These are phyloP conservation scores for Drosophila putrida DNA, from an alignment of 2,888 invertebrate genomes.

Conservation along the genomic window DNA sequence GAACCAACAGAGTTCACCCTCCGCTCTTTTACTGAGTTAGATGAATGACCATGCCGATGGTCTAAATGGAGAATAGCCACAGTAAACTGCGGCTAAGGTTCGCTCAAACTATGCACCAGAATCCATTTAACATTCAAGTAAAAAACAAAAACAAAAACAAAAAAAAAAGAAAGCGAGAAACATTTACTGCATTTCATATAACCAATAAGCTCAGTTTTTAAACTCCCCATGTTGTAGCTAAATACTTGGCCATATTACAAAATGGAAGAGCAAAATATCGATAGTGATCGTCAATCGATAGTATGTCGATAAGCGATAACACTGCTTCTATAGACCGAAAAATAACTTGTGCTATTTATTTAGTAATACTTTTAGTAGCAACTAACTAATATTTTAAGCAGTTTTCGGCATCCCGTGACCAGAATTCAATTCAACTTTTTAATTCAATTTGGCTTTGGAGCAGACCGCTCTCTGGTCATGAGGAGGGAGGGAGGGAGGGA, in stretches of 20 bases:
- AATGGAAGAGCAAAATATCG: neutral
- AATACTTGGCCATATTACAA: neutral
- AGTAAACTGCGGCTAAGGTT: slow-evolving; percentile 55
- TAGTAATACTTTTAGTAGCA: slow-evolving; percentile 14
- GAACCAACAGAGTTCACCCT: neutral
- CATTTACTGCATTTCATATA: slow-evolving; percentile 18
- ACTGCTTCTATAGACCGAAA: no score
- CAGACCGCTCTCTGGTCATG: slow-evolving; percentile 15
- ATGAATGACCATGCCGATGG: slow-evolving; percentile 59
- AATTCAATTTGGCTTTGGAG: slow-evolving; percentile 47
- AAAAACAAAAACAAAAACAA: neutral
- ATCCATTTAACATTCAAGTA: slow-evolving; percentile 23
- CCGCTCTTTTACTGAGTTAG: slow-evolving; percentile 37
- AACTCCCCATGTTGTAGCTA: neutral
- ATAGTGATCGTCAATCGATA: neutral
- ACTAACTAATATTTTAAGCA: slow-evolving; percentile 65
- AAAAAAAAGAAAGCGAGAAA: neutral
- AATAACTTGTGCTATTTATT: neutral
- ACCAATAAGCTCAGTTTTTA: neutral
- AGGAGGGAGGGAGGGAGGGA: neutral
- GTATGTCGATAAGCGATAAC: neutral
- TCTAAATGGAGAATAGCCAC: slow-evolving; percentile 47
- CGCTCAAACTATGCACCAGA: slow-evolving; percentile 14
- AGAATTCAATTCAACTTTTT: slow-evolving; percentile 59
- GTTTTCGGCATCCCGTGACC: slow-evolving; percentile 32